phyloP scores from a whole-genome alignment of 2,888 invertebrate genomes.

The Macaria liturata region DNA sequence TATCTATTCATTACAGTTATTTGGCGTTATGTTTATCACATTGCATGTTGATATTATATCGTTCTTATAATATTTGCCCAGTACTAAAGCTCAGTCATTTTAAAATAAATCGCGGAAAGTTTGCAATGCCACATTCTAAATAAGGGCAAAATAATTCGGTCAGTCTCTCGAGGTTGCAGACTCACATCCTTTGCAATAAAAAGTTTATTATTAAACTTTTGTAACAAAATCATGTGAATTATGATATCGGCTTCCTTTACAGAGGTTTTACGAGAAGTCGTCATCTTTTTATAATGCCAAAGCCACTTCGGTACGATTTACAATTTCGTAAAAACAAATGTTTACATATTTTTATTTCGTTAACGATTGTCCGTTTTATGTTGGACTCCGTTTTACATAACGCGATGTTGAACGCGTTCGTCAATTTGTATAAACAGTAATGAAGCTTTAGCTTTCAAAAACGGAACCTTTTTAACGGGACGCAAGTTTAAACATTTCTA shows the following conservation, averaged over 20 bases:
- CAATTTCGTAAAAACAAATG: constrained; percentile 42
- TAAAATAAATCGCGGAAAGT: neutral
- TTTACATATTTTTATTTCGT: constrained; percentile 48
- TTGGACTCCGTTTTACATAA: constrained; percentile 54
- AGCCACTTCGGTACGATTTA: constrained; percentile 24
- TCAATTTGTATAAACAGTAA: constrained; percentile 20
- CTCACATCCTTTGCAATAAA: constrained; percentile 29
- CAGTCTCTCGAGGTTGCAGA: constrained; percentile 45
- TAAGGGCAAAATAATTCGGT: constrained; percentile 60
- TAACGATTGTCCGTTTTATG: constrained; percentile 51
- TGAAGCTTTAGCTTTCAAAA: neutral
- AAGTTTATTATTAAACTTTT: constrained; percentile 30
- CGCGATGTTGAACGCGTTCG: constrained; percentile 36
- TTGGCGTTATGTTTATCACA: too few relatives aligned
- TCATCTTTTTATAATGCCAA: constrained; percentile 58
- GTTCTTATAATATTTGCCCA: too few relatives aligned
- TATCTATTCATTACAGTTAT: too few relatives aligned
- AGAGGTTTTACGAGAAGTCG: constrained; percentile 51
- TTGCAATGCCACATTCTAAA: constrained; percentile 44
- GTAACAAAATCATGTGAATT: constrained; percentile 56
- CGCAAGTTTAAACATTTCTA: too few relatives aligned
- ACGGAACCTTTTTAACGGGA: neutral
- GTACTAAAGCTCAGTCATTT: too few relatives aligned
- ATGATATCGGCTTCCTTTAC: constrained; percentile 55
- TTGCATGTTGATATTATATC: too few relatives aligned